A percentile compares a stretch with the other conserved stretches of the same genome.
phyloP scores from a whole-genome alignment of 2,113 vertebrate species.

The Mandrillus leucophaeus region DNA sequence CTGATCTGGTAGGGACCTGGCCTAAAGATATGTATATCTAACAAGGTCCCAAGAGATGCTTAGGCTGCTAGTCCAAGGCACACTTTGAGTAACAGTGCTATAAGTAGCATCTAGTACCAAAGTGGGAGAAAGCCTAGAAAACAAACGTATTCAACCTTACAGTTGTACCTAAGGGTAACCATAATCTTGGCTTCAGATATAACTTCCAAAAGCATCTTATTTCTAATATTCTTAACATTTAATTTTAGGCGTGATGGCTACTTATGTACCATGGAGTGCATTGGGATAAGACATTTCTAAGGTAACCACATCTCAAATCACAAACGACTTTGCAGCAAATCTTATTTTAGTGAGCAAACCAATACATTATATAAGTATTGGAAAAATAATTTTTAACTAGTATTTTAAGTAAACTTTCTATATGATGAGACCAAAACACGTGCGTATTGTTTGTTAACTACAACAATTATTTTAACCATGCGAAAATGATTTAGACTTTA shows the following conservation, averaged over 20 bases:
- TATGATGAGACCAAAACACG: neutral
- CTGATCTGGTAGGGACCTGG: neutral
- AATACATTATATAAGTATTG: neutral
- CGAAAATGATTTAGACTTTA: neutral
- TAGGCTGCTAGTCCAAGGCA: neutral
- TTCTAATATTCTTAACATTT: neutral
- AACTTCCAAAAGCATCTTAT: neutral
- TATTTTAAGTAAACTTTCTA: constrained; percentile 24
- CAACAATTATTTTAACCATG: neutral
- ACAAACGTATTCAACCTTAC: neutral
- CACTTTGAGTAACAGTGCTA: neutral
- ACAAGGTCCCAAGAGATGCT: neutral
- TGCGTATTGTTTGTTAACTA: neutral
- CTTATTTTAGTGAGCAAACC: neutral
- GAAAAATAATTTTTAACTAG: neutral
- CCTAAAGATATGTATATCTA: neutral
- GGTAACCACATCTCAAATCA: neutral
- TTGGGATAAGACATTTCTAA: neutral
- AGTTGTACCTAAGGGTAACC: neutral
- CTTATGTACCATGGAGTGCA: neutral
- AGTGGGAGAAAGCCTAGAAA: neutral
- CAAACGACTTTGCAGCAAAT: neutral
- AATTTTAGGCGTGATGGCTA: neutral
- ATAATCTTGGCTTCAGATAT: neutral
- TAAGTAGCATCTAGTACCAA: neutral